Evolutionary conservation across 2,797 vertebrate species (phyloP), one percentile per base, ranked within the genome.

Genomic region (Aselliscus stoliczkanus): DNA sequence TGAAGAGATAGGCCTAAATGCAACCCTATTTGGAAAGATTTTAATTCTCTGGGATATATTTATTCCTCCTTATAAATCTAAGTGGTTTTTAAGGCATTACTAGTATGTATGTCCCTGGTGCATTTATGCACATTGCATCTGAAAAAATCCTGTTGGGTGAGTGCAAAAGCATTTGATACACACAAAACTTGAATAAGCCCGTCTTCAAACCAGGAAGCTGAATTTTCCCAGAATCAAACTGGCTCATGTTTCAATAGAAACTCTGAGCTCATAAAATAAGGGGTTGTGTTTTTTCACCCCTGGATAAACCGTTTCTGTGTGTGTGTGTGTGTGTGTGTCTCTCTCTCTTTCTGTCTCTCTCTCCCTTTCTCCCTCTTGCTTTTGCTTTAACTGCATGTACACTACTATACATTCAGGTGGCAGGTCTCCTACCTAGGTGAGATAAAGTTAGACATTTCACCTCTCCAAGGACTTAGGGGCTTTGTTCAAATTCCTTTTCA

Each of bases 151-250:
- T 34, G 77, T 47, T 69, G 88, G 93, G 93, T 34, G 50, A 97
- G 93, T 25, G 60, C 29, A 23, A 34, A 52, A 72, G 31, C 73
- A 96, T 92, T 96, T 60, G 90, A 95, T 95, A 91, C 29, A 82
- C 1, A 5, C 75, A 72, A 54, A 90, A 62, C 64, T 67, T 4
- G 56, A 85, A 92, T 56, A 92, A 95, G 70, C 85, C 94, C 1
- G 7, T 72, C 95, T 92, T 93, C 67, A 60, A 52, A 96, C 85
- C 85, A 95, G 97, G 96, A 97, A 97, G 97, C 79, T 86, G 64
- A 64, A 83, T 72, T 97, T 97, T 96, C 97, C 97, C 97, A 97
- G 92, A 95, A 42, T 67, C 50, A 37, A 60, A 50, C 0, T 23
- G 82, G 88, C 79, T 97, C 85, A 47, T 1, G 34, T 97, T 95